Conservation (phyloP, 2,797 vertebrate genomes). For the Chelon labrosus region DNA sequence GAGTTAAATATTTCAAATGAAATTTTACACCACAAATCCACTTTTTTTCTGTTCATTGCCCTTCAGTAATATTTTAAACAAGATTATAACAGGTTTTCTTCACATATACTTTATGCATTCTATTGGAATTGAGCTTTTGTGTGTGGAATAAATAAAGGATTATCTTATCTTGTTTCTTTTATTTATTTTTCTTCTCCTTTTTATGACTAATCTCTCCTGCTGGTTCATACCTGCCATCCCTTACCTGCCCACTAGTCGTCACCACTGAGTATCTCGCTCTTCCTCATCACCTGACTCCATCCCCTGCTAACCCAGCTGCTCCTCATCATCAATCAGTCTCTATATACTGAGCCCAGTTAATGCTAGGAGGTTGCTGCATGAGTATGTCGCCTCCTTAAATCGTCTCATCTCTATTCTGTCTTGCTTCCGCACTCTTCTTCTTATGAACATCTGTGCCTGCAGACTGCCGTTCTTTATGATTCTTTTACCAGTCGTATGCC, state of each 20-base stretch:
- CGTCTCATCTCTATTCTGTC: neutral
- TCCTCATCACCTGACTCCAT: neutral
- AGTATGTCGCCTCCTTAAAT: no score
- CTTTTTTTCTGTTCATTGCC: no score
- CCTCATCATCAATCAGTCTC: slow-evolving; percentile 1
- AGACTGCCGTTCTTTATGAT: neutral
- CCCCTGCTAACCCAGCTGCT: slow-evolving; percentile 14
- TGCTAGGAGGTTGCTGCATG: neutral
- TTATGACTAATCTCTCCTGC: no score
- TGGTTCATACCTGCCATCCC: neutral
- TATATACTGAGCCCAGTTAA: neutral
- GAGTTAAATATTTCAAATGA: no score
- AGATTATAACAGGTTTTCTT: no score
- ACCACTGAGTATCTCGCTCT: neutral
- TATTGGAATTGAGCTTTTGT: no score
- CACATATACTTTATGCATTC: no score
- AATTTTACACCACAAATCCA: no score
- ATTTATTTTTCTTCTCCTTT: no score
- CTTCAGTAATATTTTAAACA: no score
- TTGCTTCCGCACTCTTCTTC: neutral
- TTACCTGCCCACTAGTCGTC: slow-evolving; percentile 1
- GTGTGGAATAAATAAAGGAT: no score
- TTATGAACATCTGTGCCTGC: neutral
- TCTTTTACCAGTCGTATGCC: neutral
- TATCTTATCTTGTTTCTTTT: no score